Percentiles rank a stretch among this genome's conserved stretches.
These are phyloP conservation scores for Tetrao urogallus DNA, from an alignment of 2,113 vertebrate genomes.

Conservation along the genomic window DNA sequence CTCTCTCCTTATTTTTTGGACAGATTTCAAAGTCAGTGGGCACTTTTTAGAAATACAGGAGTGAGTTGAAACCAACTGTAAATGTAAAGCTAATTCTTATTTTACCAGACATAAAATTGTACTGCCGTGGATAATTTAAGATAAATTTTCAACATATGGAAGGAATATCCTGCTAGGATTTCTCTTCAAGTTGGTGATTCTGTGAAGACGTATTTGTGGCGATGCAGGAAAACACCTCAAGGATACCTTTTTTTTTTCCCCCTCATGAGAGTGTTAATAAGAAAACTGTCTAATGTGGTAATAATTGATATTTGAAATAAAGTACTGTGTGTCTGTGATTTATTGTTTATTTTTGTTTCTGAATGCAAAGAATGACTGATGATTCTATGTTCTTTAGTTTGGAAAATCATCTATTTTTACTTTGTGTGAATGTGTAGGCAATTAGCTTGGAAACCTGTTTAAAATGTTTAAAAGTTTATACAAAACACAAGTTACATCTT, in stretches of 20 bases:
- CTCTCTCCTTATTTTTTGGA: neutral
- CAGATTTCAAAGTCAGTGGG: neutral
- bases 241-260: neutral
- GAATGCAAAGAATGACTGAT: neutral
- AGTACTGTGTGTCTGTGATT: neutral
- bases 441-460: neutral
- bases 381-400: neutral
- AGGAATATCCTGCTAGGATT: neutral
- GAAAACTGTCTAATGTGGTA: neutral
- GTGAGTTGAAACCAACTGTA: neutral
- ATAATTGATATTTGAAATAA: neutral
- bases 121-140: neutral
- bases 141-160: neutral
- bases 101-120: neutral
- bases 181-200: neutral
- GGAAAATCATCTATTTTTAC: neutral
- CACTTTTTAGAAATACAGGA: neutral
- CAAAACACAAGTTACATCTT: neutral
- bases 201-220: neutral
- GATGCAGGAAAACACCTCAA: neutral
- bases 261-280: neutral
- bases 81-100: neutral
- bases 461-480: neutral
- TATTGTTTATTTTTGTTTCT: neutral
- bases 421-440: neutral